A percentile compares a stretch with the other conserved stretches of the same genome.
Evolutionary conservation across 2,888 invertebrate genomes (phyloP).

Genomic region (Caenorhabditis sp.): DNA sequence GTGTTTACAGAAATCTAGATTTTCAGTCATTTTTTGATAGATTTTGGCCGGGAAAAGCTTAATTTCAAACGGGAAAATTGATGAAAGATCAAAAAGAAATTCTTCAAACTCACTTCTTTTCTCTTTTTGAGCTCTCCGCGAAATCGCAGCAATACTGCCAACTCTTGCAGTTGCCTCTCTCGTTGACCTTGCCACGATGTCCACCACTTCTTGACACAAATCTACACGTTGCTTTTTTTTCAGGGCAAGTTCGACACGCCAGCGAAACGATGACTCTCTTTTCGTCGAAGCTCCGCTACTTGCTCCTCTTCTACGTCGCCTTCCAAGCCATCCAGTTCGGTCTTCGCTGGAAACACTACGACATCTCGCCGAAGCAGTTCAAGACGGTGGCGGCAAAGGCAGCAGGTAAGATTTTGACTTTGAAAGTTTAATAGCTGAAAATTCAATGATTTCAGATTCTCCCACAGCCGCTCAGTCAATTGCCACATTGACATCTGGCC

Average conservation of each 20-base stretch:
- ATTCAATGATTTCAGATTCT: constrained; percentile 50
- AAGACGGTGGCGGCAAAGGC: constrained; percentile 74
- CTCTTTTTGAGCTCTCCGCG: not conserved
- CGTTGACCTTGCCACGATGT: not conserved
- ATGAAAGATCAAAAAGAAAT: not conserved
- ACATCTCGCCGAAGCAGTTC: constrained; percentile 80
- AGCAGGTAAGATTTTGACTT: constrained; percentile 14
- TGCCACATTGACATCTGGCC: constrained; percentile 30
- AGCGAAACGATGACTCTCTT: constrained; percentile 76
- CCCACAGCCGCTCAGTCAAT: constrained; percentile 34
- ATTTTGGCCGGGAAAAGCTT: constrained; percentile 1
- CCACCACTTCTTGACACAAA: not conserved
- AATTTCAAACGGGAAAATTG: not conserved
- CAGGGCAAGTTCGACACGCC: constrained; percentile 31
- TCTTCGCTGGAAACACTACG: constrained; percentile 77
- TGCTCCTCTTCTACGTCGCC: constrained; percentile 68
- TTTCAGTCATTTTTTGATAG: constrained; percentile 15
- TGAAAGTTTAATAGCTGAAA: too few relatives aligned
- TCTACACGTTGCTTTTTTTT: constrained; percentile 28
- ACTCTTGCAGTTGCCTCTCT: not conserved
- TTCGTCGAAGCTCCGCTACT: constrained; percentile 74
- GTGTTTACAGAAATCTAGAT: constrained; percentile 10
- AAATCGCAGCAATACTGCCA: not conserved
- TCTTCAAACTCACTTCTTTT: too few relatives aligned
- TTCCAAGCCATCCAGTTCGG: constrained; percentile 68